Evolutionary conservation across 2,888 invertebrate genomes (phyloP).

Genomic region (Drosophila anceps): DNA sequence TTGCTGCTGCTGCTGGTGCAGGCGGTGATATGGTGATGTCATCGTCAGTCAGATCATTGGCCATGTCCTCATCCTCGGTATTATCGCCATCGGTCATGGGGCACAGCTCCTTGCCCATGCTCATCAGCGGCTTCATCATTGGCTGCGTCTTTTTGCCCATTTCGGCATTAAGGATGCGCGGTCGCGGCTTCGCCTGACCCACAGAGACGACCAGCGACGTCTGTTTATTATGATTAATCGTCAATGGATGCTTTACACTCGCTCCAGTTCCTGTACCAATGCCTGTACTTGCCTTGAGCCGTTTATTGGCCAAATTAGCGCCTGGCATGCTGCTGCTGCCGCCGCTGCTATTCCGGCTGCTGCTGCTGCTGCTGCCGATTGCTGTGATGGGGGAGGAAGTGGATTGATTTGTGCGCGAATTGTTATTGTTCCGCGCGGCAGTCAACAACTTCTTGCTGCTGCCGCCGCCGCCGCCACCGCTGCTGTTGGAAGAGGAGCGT

Average conservation of each 20-base stretch:
- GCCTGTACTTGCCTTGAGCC: constrained; percentile 28
- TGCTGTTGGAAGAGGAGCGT: constrained; percentile 42
- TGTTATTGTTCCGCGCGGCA: constrained; percentile 23
- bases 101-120: constrained; percentile 76
- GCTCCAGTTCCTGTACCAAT: not conserved
- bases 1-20: constrained; percentile 12
- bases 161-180: constrained; percentile 84
- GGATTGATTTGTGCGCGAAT: constrained; percentile 37
- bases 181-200: constrained; percentile 73
- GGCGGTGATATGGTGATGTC: constrained; percentile 42
- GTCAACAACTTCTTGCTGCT: constrained; percentile 33
- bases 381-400: constrained; percentile 25
- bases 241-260: constrained; percentile 2
- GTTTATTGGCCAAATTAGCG: constrained; percentile 24
- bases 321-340: not conserved
- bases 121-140: constrained; percentile 82
- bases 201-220: constrained; percentile 20
- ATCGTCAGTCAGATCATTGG: constrained; percentile 56
- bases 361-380: not conserved
- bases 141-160: constrained; percentile 82
- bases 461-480: constrained; percentile 9
- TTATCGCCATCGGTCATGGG: constrained; percentile 59
- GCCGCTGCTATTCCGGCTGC: constrained; percentile 23
- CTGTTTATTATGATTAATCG: constrained; percentile 24
- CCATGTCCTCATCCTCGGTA: constrained; percentile 68